Percentiles rank a stretch among this genome's conserved stretches.
Conservation (phyloP, 2,888 invertebrate species). For the Sphecodes monilicornis region DNA sequence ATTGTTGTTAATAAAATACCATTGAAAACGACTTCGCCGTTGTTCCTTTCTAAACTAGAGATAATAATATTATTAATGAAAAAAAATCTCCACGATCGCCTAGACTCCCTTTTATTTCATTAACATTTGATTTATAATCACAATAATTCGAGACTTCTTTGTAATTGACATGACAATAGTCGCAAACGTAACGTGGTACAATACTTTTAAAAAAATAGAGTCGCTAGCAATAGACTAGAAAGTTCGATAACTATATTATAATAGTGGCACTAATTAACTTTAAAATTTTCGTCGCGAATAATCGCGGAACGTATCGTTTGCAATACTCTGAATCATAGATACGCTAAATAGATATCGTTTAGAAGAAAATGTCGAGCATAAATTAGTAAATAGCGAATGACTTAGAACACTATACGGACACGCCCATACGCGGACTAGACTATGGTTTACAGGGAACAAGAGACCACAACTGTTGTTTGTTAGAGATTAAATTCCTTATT, state of each 20-base stretch:
- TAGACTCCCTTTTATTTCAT: constrained; percentile 71
- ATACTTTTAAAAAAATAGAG: constrained; percentile 72
- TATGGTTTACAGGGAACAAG: constrained; percentile 57
- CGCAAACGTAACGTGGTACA: constrained; percentile 74
- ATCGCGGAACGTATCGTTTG: constrained; percentile 25
- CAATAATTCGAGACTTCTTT: constrained; percentile 71
- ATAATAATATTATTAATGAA: neutral
- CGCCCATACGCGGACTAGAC: constrained; percentile 74
- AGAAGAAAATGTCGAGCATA: constrained; percentile 36
- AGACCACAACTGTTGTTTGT: constrained; percentile 39
- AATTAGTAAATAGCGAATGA: constrained; percentile 64
- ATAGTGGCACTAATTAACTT: constrained; percentile 66
- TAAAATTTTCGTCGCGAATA: constrained; percentile 34
- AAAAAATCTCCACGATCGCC: constrained; percentile 5
- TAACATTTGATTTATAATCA: constrained; percentile 74
- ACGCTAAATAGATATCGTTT: constrained; percentile 21
- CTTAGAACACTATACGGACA: constrained; percentile 71
- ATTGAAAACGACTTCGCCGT: constrained; percentile 34
- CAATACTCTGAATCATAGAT: constrained; percentile 5
- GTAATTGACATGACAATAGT: constrained; percentile 74
- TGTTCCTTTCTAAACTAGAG: constrained; percentile 7
- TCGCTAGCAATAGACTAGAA: constrained; percentile 72
- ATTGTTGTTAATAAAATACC: constrained; percentile 82
- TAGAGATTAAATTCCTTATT: constrained; percentile 39
- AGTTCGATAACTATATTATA: constrained; percentile 55